phyloP scores from a whole-genome alignment of 2,113 vertebrate species.

The Oreochromis spilurus region DNA sequence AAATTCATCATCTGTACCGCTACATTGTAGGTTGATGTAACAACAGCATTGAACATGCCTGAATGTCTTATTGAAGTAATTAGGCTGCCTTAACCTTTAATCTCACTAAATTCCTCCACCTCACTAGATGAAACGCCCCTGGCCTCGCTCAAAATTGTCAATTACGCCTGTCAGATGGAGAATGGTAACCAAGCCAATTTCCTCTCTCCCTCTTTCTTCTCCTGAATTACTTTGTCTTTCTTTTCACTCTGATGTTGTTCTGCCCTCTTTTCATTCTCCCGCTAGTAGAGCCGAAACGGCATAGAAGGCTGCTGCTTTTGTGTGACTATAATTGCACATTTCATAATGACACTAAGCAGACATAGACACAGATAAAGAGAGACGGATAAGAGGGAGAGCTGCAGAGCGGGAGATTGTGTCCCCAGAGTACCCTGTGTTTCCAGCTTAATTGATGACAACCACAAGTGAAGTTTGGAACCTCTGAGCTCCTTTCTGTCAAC shows the following conservation, averaged over 20 bases:
- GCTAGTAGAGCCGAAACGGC: not conserved
- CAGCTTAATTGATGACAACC: slow-evolving; percentile 46
- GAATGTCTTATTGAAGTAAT: slow-evolving; percentile 64
- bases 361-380: slow-evolving; percentile 36
- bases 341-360: slow-evolving; percentile 43
- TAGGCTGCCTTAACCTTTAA: slow-evolving; percentile 66
- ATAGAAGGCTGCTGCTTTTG: slow-evolving; percentile 31
- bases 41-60: slow-evolving; percentile 23
- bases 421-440: slow-evolving; percentile 37
- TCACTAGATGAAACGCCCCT: slow-evolving; percentile 35
- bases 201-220: slow-evolving; percentile 15
- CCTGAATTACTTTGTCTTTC: slow-evolving; percentile 33
- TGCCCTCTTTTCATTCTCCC: not conserved
- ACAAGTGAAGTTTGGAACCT: slow-evolving; percentile 32
- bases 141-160: slow-evolving; percentile 49
- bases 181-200: slow-evolving; percentile 40
- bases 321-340: slow-evolving; percentile 45
- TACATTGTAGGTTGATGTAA: slow-evolving; percentile 34
- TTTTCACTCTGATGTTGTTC: not conserved
- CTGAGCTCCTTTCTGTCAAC: slow-evolving; percentile 39
- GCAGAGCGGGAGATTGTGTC: slow-evolving; percentile 5
- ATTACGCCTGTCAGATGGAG: slow-evolving; percentile 48
- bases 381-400: not conserved
- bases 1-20: not conserved
- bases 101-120: slow-evolving; percentile 42